Evolutionary conservation across 1,140 invertebrate species (phyloP).

Genomic region (Sminthurinus signatus): DNA sequence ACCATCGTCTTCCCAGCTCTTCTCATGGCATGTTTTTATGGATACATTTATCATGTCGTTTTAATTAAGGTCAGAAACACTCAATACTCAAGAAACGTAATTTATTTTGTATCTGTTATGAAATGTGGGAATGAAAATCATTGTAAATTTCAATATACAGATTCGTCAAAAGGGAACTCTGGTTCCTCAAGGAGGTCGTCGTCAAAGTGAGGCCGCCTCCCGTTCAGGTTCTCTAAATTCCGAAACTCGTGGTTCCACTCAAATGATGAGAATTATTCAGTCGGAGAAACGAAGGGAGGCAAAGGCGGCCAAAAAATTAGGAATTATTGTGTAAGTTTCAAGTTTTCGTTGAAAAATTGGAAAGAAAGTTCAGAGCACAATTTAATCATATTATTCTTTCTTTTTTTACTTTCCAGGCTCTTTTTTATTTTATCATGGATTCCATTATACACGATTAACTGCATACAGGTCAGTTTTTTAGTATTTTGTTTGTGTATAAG

Average conservation of each 20-base stretch:
- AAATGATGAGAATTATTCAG: conserved; percentile 67
- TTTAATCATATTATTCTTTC: too few species aligned
- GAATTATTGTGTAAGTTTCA: conserved; percentile 83
- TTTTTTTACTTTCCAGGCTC: too few species aligned
- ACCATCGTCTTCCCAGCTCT: conserved; percentile 81
- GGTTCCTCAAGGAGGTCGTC: conserved; percentile 29
- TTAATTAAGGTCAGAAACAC: conserved; percentile 64
- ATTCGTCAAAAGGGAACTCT: conserved; percentile 39
- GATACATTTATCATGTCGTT: conserved; percentile 79
- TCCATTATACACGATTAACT: conserved; percentile 84
- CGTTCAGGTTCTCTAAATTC: conserved; percentile 37
- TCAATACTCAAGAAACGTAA: neutral
- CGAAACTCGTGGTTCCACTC: conserved; percentile 30
- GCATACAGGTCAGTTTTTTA: conserved; percentile 54
- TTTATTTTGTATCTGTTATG: neutral
- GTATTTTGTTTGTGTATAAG: too few species aligned
- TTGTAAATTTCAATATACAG: too few species aligned
- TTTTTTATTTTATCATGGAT: conserved; percentile 93
- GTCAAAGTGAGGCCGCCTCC: conserved; percentile 25
- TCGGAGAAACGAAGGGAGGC: conserved; percentile 77
- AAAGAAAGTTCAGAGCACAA: too few species aligned
- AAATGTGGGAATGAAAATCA: too few species aligned
- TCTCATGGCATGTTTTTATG: conserved; percentile 74
- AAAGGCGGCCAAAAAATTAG: conserved; percentile 82
- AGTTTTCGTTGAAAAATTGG: too few species aligned